Evolutionary conservation across 2,888 invertebrate species (phyloP), one percentile per base, ranked within the genome.

Genomic region (Chesias legatella): DNA sequence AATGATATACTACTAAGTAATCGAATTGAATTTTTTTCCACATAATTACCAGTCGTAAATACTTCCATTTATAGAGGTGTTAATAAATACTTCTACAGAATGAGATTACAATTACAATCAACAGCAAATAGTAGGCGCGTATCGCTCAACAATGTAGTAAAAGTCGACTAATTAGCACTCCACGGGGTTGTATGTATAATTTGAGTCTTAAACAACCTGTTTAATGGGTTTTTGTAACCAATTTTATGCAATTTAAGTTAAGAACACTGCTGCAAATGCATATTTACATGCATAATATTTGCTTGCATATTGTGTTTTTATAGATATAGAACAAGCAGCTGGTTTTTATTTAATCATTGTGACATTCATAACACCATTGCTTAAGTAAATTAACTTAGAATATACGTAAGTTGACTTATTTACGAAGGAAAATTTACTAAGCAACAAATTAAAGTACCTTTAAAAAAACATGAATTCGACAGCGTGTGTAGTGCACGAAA

Each of bases 161-260:
- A 59, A 56, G 37, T 53, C 45, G 38, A 49, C 54, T 66, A 59
- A 67, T 62, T 60, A 64, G 47, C 48, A 53, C 50, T 52, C 37
- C 45, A 52, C 46, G 37, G 37, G 50, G 50, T 56, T 52, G 51
- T 52, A 54, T 54, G 52, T 59, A 55, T 62, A 67, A 60, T 68
- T 60, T 52, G 45, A 52, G 53, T 47, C 49, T 58, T 55, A 56
- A 56, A 60, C 59, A 63, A 56, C 49, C 53, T 56, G 56, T 54
- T 55, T 63, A 60, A 60, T 60, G 52, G 54, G 45, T 57, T 48
- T 56, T 57, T 60, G 55, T 52, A 53, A 58, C 54, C 55, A 58
- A 60, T 64, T 60, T 60, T 56, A 63, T 60, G 56, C 58, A 60
- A 60, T 60, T 66, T 56, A 56, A 56, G 37, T 53, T 53, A 58